phyloP scores from a whole-genome alignment of 2,797 vertebrate genomes.

The Coregonus ussuriensis region DNA sequence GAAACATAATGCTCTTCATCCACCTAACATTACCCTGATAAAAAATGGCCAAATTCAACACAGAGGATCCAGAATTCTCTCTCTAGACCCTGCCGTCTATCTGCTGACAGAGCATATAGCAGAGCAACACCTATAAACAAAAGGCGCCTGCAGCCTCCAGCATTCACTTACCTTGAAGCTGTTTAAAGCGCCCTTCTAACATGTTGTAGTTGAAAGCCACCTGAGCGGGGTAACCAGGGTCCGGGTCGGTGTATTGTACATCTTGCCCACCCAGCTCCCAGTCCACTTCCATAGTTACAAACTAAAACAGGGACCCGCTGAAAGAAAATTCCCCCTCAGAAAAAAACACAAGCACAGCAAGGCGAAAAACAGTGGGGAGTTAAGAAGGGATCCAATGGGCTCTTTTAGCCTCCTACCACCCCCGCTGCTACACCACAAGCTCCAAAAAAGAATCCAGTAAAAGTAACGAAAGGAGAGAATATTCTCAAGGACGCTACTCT shows the following conservation, averaged over 20 bases:
- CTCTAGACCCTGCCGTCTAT: slow-evolving; percentile 1
- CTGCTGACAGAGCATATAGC: slow-evolving; percentile 12
- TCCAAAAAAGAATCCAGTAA: slow-evolving; percentile 4
- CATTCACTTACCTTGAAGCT: slow-evolving; percentile 90
- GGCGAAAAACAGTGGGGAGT: slow-evolving; percentile 24
- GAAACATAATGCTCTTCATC: not conserved
- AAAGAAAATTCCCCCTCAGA: slow-evolving; percentile 23
- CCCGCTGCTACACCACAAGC: not conserved
- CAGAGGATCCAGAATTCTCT: not conserved
- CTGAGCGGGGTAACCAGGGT: slow-evolving; percentile 74
- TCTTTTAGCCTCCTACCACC: slow-evolving; percentile 21
- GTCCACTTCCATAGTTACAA: slow-evolving; percentile 83
- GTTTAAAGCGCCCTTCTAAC: slow-evolving; percentile 93
- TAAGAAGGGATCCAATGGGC: not conserved
- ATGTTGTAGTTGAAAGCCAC: slow-evolving; percentile 84
- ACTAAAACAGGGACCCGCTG: slow-evolving; percentile 20
- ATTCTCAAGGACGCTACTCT: not conserved
- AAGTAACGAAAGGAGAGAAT: not conserved
- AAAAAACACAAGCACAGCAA: slow-evolving; percentile 9
- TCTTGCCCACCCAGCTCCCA: slow-evolving; percentile 74
- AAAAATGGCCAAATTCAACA: not conserved
- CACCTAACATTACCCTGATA: too few species aligned
- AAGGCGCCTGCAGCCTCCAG: slow-evolving; percentile 7
- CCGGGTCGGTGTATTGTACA: slow-evolving; percentile 62
- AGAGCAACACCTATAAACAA: slow-evolving; percentile 35